phyloP scores from a whole-genome alignment of 2,797 vertebrate species.

The Falco berigora region DNA sequence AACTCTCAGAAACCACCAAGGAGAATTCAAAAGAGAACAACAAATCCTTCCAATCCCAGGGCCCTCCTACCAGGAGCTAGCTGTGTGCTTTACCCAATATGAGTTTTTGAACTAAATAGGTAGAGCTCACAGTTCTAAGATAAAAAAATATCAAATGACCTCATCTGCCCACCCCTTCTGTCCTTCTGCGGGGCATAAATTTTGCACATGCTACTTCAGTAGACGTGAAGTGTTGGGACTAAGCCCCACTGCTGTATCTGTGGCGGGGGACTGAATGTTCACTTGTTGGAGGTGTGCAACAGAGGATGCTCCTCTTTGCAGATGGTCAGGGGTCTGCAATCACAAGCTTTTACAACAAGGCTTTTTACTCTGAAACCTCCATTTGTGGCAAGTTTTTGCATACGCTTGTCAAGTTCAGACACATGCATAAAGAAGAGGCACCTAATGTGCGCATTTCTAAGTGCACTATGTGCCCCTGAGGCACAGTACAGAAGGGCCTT shows the following conservation, averaged over 20 bases:
- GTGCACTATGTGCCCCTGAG: neutral
- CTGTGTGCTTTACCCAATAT: neutral
- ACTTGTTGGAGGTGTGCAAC: neutral
- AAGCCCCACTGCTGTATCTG: neutral
- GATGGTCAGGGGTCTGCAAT: neutral
- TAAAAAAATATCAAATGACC: neutral
- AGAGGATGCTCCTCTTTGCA: neutral
- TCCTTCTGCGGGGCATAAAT: neutral
- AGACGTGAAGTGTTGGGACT: neutral
- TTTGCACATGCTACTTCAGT: neutral
- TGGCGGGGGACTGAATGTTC: neutral
- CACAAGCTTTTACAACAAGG: neutral
- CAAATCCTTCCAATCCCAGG: neutral
- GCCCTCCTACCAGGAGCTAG: neutral
- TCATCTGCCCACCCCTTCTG: neutral
- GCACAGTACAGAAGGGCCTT: neutral
- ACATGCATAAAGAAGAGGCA: neutral
- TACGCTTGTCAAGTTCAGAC: neutral
- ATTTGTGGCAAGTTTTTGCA: neutral
- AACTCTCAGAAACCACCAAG: neutral
- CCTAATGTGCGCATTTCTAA: neutral
- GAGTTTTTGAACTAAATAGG: neutral
- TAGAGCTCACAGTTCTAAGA: neutral
- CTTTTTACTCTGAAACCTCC: neutral
- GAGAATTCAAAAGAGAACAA: neutral